Evolutionary conservation across 2,113 vertebrate species (phyloP), one percentile per base, ranked within the genome.

Genomic region (Mesoclemmys tuberculata): DNA sequence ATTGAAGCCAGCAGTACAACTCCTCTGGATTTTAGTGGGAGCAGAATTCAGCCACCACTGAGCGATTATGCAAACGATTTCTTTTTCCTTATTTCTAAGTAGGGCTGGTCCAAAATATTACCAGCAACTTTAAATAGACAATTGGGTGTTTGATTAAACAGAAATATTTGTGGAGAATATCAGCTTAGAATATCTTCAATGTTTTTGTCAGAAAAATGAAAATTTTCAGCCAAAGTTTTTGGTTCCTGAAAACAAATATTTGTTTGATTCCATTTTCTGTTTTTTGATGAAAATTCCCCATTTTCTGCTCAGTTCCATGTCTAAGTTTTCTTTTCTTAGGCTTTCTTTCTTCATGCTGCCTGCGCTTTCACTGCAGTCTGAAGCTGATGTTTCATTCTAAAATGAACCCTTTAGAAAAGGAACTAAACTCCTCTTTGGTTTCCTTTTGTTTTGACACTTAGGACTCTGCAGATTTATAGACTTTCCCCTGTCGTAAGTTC

Each of bases 391-490:
- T 77, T 77, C 74, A 77, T 46, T 68, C 35, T n/a, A 18, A 35
- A n/a, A 68, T 8, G 64, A 86, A 58, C 26, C 41, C 38, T 92
- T 92, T 88, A 38, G 77, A 95, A 87, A 95, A 86, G n/a, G 52
- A 93, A 79, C 93, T 84, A 80, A 10, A 2, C 31, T 92, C 27
- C 88, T 93, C 48, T 80, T 90, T 24, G 49, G 31, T 91, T 91
- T 64, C 55, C 55, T 94, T 94, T 94, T 95, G 92, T 97, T 97
- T 93, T 96, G 95, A 92, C 85, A 52, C 68, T 94, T 4, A 0
- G 84, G 84, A 95, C 92, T 78, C 24, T 4, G 93, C 91, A 96
- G 96, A 97, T 97, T 97, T 96, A 96, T 96, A 86, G 95, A 82
- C 83, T 85, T 96, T 96, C 88, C 91, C 31, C 51, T 97, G 89